Base-by-base conservation (phyloP, 2,888 invertebrate species). In the Melieria picta region DNA sequence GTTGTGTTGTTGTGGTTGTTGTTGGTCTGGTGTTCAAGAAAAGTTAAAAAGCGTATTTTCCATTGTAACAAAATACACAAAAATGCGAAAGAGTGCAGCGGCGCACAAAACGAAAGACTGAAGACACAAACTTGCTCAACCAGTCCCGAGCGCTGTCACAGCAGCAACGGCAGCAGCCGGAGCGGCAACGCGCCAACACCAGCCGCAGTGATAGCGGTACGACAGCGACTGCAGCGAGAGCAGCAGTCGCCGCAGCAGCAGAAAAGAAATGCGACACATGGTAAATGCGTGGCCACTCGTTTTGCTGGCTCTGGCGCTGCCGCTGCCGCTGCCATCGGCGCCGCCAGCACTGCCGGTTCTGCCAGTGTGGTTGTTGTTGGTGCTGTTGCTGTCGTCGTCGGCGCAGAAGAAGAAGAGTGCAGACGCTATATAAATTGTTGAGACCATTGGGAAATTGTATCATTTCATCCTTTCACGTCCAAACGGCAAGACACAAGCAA, bases 401-500 rank as follows among this genome's bases (percentile, higher is more conserved):
- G 16, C 65, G 67, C 48, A 7, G 67, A 62, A 63, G 62, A 71
- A 64, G 65, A 76, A 83, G 83, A 84, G 84, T 81, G 79, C 75
- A 76, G 80, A 81, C 82, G 82, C 83, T 87, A 87, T 87, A 87
- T 87, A 87, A 87, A 87, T 87, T 87, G 87, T 83, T 79, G 82
- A 83, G 82, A 80, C 83, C 82, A 81, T 85, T 84, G 85, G 85
- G 84, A 87, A 87, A 86, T 85, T 84, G 85, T 87, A 87, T 87
- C 87, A 87, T 84, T 87, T 87, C 87, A 87, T 87, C 87, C 87
- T 87, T 86, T 82, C 81, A 82, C 85, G 85, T 86, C 83, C 83
- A 84, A 85, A 85, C 85, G 86, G 85, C 85, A 83, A 83, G 82
- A 86, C 81, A 84, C 82, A 80, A 80, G 77, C 76, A 77, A 69